Base-by-base conservation (phyloP, 2,113 vertebrate genomes). In the Hippocampus mohnikei region DNA sequence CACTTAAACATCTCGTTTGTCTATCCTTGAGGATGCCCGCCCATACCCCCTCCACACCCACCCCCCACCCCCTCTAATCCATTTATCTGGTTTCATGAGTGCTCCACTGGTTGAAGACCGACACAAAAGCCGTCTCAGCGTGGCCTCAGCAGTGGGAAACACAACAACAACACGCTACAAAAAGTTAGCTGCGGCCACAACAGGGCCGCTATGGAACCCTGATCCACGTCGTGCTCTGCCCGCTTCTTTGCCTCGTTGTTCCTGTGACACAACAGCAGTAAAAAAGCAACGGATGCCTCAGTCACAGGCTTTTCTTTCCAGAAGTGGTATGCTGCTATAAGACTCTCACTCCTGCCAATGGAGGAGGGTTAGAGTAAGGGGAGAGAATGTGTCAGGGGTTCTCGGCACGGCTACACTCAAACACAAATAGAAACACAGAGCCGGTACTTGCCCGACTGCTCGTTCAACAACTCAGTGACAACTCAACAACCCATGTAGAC, bases 1-100 rank as follows among this genome's bases (percentile, higher is more conserved):
- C 84, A 73, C 83, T 85, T 74, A 77, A 85, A 87, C 81, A 71
- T 84, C 81, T 77, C 89, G 84, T 88, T 93, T 94, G 91, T 93
- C 90, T 91, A 91, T 78, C 85, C 91, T 90, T 91, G 89, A 93
- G 93, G 92, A 89, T 89, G 80, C 88, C 82, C 80, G 89, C 86
- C 90, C 87, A 90, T 90, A 91, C 94, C 92, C 92, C 89, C 48
- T 11, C 44, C 44, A 3, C 48, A 18, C 5, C 48, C 48, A 6
- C 89, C 48, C 48, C 5, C 48, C 48, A 6, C 89, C 93, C 92
- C 87, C 79, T 78, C 86, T 93, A 94, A 94, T 94, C 92, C 93
- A 91, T 93, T 95, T 94, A 94, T 93, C 91, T 93, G 89, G 91
- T 78, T 90, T 92, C 91, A 87, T 74, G 91, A 93, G 93, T 82